Base-by-base conservation (phyloP, 64 coral and sea anemone genomes). In the Cladopsammia gracilis region DNA sequence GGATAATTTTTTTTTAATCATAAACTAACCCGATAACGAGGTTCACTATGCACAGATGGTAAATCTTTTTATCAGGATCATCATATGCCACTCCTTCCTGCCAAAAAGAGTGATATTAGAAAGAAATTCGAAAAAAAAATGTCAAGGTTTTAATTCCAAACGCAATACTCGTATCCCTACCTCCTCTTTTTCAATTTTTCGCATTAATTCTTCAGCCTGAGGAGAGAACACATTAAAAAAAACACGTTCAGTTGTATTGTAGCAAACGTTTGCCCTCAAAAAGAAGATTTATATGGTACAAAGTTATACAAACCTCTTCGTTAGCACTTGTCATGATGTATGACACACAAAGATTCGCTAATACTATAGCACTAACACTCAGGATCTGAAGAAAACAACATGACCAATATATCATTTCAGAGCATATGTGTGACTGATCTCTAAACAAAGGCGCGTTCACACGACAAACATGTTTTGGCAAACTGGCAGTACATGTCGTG, bases 171-270 rank as follows among this genome's bases (percentile, higher is more conserved):
- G 11, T 70, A 3, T 34, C 10, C 75, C 64, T 58, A 99, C 98
- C 94, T 99, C 98, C 49, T 99, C 98, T 86, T 99, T 99, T 71
- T 99, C 98, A 66, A 99, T 96, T 73, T 99, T 99, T 79, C 98
- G 79, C 98, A 99, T 99, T 45, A 99, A 52, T 73, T 99, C 98
- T 67, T 99, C 98, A n/a, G 98, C 98, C 98, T 99, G 57, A 82
- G 11, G 81, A 90, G 15, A 90, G 2, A 10, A 87, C 52, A 50
- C 14, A 49, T 79, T 45, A 42, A 44, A 4, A 58, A 56, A 14
- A 13, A 54, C 20, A 4, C 76, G n/a, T 69, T 7, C 65, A 69
- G 11, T 13, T 64, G 61, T 22, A 1, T 18, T 22, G 34, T 34
- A 34, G 34, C 34, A 34, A 34, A 34, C 34, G 34, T 34, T 34